These are phyloP conservation scores for Brachyrhaphis roseni DNA, from an alignment of 2,797 vertebrate genomes.

Conservation along the genomic window DNA sequence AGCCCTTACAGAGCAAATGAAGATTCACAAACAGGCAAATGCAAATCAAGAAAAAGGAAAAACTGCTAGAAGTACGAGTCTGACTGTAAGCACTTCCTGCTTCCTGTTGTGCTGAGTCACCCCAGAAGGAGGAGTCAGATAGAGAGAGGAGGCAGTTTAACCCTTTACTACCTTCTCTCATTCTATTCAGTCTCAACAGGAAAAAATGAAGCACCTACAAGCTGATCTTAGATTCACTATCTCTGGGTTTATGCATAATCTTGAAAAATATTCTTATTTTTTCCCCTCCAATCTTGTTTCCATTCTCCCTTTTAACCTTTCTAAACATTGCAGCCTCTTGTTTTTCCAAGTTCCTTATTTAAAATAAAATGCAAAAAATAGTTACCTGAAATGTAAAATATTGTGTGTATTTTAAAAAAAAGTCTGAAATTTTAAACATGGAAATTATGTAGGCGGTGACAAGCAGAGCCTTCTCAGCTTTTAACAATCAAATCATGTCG, in stretches of 20 bases:
- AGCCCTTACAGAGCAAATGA: background rate
- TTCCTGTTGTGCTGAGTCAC: conserved; percentile 66
- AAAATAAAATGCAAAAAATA: background rate
- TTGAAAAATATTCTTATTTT: background rate
- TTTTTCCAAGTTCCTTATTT: background rate
- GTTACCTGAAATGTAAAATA: background rate
- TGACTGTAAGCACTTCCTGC: conserved; percentile 53
- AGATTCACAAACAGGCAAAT: background rate
- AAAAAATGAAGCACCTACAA: background rate
- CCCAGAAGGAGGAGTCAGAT: conserved; percentile 47
- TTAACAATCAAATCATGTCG: background rate
- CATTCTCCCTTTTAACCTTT: background rate
- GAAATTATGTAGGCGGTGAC: background rate
- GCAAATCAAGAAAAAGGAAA: background rate
- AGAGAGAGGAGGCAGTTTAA: conserved; percentile 44
- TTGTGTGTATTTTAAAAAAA: too few species aligned
- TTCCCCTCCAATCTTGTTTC: background rate
- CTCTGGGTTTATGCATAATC: background rate
- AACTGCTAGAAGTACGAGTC: conserved; percentile 3
- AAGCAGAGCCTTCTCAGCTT: background rate
- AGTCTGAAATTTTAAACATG: background rate
- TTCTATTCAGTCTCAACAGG: background rate
- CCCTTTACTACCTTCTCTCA: conserved; percentile 25
- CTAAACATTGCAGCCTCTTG: background rate
- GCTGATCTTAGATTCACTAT: background rate